phyloP scores from a whole-genome alignment of 2,888 invertebrate species.

The Druceiella hillmani region DNA sequence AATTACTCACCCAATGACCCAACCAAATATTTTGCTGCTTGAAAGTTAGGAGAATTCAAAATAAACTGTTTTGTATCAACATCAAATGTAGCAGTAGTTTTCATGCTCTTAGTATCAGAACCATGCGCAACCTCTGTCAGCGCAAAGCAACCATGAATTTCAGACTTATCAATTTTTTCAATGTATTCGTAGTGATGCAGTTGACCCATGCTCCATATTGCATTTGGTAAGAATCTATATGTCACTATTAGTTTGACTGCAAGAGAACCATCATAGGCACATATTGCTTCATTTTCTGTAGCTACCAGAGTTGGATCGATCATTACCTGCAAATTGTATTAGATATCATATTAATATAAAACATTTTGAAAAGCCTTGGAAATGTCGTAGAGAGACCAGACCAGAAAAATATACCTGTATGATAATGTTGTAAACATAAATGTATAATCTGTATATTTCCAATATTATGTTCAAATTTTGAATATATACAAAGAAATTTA shows the following conservation, averaged over 20 bases:
- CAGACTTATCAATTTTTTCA: conserved; percentile 35
- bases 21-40: conserved; percentile 91
- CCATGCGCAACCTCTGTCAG: conserved; percentile 90
- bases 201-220: conserved; percentile 59
- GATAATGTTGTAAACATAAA: too few relatives aligned
- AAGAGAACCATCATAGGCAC: conserved; percentile 56
- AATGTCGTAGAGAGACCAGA: too few relatives aligned
- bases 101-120: conserved; percentile 83
- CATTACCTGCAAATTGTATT: conserved; percentile 39
- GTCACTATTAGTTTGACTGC: conserved; percentile 63
- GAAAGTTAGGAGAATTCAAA: conserved; percentile 80
- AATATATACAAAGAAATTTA: too few relatives aligned
- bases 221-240: conserved; percentile 61
- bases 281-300: conserved; percentile 49
- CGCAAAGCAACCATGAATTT: conserved; percentile 61
- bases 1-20: conserved; percentile 59
- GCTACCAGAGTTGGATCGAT: conserved; percentile 44
- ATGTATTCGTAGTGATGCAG: conserved; percentile 55
- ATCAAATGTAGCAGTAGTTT: conserved; percentile 79
- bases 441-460: too few relatives aligned
- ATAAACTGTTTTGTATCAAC: conserved; percentile 69
- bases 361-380: too few relatives aligned
- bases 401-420: too few relatives aligned
- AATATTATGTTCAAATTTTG: too few relatives aligned
- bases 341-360: too few relatives aligned